Conservation (phyloP, 2,888 invertebrate species). For the Rhorus exstirpatorius region DNA sequence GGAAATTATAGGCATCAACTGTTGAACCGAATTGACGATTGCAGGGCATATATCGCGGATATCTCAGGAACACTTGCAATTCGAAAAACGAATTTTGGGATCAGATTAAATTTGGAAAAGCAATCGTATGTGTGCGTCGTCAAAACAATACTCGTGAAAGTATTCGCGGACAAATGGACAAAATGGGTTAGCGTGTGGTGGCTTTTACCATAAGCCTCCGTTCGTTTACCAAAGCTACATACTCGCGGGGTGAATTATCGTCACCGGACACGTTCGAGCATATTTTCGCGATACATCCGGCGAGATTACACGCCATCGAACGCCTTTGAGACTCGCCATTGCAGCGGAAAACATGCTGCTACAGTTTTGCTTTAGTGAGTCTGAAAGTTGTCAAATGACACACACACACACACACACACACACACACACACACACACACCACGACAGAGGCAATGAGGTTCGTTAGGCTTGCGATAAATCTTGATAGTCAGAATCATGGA, state of each 20-base stretch:
- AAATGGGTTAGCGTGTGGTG: constrained; percentile 35
- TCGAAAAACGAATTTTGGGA: too few species aligned
- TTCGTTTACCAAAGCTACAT: constrained; percentile 75
- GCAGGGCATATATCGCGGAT: too few species aligned
- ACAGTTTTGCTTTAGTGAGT: constrained; percentile 43
- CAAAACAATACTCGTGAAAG: too few species aligned
- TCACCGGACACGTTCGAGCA: constrained; percentile 65
- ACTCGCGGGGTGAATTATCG: constrained; percentile 75
- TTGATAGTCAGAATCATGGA: constrained; percentile 28
- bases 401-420: neutral
- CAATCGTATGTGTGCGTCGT: too few species aligned
- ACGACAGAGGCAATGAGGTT: constrained; percentile 13
- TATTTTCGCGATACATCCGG: constrained; percentile 66
- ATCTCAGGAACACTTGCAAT: too few species aligned
- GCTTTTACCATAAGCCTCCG: constrained; percentile 48
- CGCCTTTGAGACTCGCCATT: constrained; percentile 56
- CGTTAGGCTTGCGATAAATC: constrained; percentile 35
- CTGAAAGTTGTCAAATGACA: constrained; percentile 22
- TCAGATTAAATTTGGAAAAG: neutral
- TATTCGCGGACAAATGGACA: too few species aligned
- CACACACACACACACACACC: neutral
- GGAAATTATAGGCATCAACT: too few species aligned
- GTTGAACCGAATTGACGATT: too few species aligned
- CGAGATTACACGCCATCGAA: constrained; percentile 66
- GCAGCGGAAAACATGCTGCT: constrained; percentile 40